Evolutionary conservation across 53 echinoderm and acorn worm genomes (phyloP), one percentile per base, ranked within the genome.

Genomic region (Astropecten irregularis): DNA sequence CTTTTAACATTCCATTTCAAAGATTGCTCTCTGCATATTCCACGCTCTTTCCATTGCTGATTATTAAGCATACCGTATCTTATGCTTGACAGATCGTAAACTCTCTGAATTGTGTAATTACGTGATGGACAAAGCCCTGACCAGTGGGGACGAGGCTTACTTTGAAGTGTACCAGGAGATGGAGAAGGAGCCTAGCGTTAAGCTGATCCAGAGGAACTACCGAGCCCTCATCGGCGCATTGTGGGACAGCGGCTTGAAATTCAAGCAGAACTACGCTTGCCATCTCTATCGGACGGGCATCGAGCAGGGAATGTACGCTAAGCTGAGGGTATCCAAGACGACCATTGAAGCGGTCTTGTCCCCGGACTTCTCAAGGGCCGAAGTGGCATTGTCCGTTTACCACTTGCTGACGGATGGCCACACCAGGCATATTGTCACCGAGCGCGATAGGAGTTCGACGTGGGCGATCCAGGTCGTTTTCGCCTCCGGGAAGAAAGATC

Each of bases 141-240:
- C 40, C 70, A 44, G 27, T 18, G 19, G 29, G 4, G 31, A 69
- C 29, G 49, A 69, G 29, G 70, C 70, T 14, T 69, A 69, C 70
- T 69, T 69, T 16, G 4, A 46, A 23, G 37, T 69, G 46, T 69
- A 69, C 27, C 49, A 69, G 32, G 49, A 69, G 47, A 69, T 69
- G 70, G 11, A 48, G 28, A 44, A 9, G 13, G 70, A 49, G 29
- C 46, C 26, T 6, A 30, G 22, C 11, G 25, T 69, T 11, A 19
- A 3, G 4, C 70, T 69, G 10, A 48, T 16, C 25, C 18, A 26
- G 22, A 21, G 15, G 1, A 69, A 69, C 47, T 48, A 48, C 16
- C 70, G 70, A 46, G 13, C 26, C 9, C 25, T 69, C 26, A 30
- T 69, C 46, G 26, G 13, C 7, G 47, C 44, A 9, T 30, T 69